Evolutionary conservation across 2,888 invertebrate species (phyloP), one percentile per base, ranked within the genome.

Genomic region (Trissonchulus latispiculum): DNA sequence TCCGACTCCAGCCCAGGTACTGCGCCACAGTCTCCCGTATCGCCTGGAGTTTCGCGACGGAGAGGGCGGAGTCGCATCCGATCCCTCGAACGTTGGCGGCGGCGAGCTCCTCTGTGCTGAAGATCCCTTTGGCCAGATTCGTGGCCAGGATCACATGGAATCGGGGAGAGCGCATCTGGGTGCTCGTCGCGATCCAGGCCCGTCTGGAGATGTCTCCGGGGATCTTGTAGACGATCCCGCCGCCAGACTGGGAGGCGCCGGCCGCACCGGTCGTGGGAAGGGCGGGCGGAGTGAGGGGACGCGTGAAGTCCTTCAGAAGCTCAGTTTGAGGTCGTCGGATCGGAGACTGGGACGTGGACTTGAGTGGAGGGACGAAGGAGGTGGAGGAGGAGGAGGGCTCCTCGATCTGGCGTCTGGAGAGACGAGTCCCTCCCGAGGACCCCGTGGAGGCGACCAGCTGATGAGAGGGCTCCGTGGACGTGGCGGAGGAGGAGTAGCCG

Each of bases 141-240:
- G 66, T 64, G 8, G 66, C 66, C 18, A 64, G 35, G n/a, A 64
- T 64, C 8, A n/a, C n/a, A 64, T 64, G 66, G 28, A 64, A 64
- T 28, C 66, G 8, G 32, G 66, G 66, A 8, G 66, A 64, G 31
- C 66, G 66, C 66, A 64, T 64, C 35, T 64, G 66, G 32, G 66
- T 64, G 32, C 32, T 32, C 8, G 66, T 28, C n/a, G 66, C 8
- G 66, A 64, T 64, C 66, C 66, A 64, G 32, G 66, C 66, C 28
- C 35, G 31, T 33, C 66, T 29, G 15, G 28, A 8, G 32, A 64
- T 28, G 28, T 64, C 66, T 18, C 66, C 66, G 35, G 66, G 66
- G 66, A 64, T 64, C 28, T 33, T 64, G 32, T 29, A 29, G 59
- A 23, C 59, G 28, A 23, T 28, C 23, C 59, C 59, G 59, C 59